Evolutionary conservation across 35 echinoderm and acorn worm species (phyloP).

Genomic region (Strongylocentrotus purpuratus): DNA sequence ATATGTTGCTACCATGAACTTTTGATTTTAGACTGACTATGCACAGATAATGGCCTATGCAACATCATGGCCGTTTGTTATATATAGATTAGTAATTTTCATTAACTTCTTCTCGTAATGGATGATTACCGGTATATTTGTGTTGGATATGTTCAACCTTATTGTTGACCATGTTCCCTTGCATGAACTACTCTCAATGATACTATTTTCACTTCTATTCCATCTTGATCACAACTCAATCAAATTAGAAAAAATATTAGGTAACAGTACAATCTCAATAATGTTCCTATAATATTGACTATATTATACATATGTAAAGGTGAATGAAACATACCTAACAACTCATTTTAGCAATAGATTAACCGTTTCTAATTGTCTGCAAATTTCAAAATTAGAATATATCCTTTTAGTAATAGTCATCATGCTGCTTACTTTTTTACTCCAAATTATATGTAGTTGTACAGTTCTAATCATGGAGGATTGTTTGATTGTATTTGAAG

Average conservation of each 20-base stretch:
- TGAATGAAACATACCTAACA: background rate
- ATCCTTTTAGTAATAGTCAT: background rate
- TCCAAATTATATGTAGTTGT: background rate
- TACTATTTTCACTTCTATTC: background rate
- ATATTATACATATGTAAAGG: background rate
- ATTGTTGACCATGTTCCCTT: background rate
- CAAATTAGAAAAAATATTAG: no score
- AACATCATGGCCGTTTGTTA: no score
- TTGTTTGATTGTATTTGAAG: background rate
- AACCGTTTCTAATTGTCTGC: background rate
- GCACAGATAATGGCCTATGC: no score
- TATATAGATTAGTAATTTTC: no score
- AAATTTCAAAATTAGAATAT: background rate
- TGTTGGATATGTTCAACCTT: no score
- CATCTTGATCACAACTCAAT: background rate
- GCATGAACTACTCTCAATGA: background rate
- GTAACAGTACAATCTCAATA: background rate
- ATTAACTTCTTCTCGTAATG: no score
- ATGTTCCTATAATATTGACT: background rate
- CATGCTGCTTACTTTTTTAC: slow-evolving; percentile 15
- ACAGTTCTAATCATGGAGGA: background rate
- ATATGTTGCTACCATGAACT: no score
- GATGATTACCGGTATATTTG: no score
- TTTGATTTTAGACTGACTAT: no score
- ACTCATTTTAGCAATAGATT: background rate